Base-by-base conservation (phyloP, 2,113 vertebrate species). In the Trichomycterus rosablanca region DNA sequence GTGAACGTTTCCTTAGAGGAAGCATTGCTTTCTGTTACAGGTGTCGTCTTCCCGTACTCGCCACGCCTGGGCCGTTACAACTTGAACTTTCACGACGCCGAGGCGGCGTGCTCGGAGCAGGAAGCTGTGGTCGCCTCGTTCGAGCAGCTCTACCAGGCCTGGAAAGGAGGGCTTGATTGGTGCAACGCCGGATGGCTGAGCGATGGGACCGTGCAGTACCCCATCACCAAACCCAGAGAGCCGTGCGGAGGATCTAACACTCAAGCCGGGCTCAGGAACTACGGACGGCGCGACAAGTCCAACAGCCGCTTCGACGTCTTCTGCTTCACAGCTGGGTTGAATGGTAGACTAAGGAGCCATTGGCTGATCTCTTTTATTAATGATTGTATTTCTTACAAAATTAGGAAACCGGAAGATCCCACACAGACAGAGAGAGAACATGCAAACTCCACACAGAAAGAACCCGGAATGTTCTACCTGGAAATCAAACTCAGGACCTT, bases 101-200 rank as follows among this genome's bases (percentile, higher is more conserved):
- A 85, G 63, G 75, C 79, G 71, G 87, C 90, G 0, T 99, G 96
- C 32, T 18, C 57, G 66, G 85, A 86, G 7, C 95, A 97, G 76
- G 90, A 86, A 19, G 81, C 94, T 0, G 73, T 82, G 39, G 80
- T 97, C 0, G 96, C 96, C 15, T 89, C 87, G 22, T 89, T 87
- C 0, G 91, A 95, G 22, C 94, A 98, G 81, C 83, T 99, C 15
- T 86, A 84, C 0, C 74, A 89, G 0, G 92, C 92, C 60, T 99
- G 93, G 94, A 82, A 81, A 50, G 72, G 39, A 0, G 95, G 96
- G 14, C 74, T 99, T 70, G 91, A 99, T 75, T 99, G 96, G 96
- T 99, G 96, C 77, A 99, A 99, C 0, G 96, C 95, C 0, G 96
- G 96, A 71, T 98, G 96, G 96, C 89, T 99, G 56, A 91, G 59